phyloP scores from a whole-genome alignment of 2,888 invertebrate species.

The Drosophila infuscata region DNA sequence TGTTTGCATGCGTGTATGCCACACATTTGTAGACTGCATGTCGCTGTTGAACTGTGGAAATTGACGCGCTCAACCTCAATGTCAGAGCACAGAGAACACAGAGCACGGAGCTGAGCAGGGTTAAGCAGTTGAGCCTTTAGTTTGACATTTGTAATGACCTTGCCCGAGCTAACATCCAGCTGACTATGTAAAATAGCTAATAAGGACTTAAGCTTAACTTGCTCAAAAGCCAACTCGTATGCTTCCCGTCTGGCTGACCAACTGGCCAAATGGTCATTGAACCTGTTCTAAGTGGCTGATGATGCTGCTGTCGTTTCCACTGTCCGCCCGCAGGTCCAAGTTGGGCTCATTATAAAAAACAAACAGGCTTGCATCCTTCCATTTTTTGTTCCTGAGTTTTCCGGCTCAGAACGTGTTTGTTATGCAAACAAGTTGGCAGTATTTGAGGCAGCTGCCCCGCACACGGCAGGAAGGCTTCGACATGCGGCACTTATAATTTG shows the following conservation, averaged over 20 bases:
- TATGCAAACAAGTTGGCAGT: conserved; percentile 74
- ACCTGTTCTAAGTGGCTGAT: conserved; percentile 25
- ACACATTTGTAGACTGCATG: conserved; percentile 54
- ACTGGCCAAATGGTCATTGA: conserved; percentile 55
- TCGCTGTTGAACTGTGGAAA: conserved; percentile 48
- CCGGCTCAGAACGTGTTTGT: conserved; percentile 61
- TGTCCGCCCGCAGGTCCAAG: conserved; percentile 17
- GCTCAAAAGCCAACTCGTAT: background rate
- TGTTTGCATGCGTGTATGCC: conserved; percentile 9
- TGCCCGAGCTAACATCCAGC: conserved; percentile 22
- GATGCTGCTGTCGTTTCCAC: background rate
- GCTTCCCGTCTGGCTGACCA: conserved; percentile 33
- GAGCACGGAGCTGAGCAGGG: background rate
- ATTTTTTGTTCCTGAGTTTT: conserved; percentile 13
- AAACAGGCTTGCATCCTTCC: conserved; percentile 27
- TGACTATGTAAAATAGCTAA: conserved; percentile 23
- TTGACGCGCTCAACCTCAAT: conserved; percentile 68
- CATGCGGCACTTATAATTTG: conserved; percentile 77
- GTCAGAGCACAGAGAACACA: conserved; percentile 38
- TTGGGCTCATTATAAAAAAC: conserved; percentile 52
- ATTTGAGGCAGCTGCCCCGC: conserved; percentile 18
- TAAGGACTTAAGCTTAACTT: conserved; percentile 8
- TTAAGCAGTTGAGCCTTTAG: conserved; percentile 14
- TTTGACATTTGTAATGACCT: conserved; percentile 62
- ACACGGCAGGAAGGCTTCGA: conserved; percentile 68